These are phyloP conservation scores for Euzophera pinguis DNA, from an alignment of 2,888 invertebrate genomes.

Conservation along the genomic window DNA sequence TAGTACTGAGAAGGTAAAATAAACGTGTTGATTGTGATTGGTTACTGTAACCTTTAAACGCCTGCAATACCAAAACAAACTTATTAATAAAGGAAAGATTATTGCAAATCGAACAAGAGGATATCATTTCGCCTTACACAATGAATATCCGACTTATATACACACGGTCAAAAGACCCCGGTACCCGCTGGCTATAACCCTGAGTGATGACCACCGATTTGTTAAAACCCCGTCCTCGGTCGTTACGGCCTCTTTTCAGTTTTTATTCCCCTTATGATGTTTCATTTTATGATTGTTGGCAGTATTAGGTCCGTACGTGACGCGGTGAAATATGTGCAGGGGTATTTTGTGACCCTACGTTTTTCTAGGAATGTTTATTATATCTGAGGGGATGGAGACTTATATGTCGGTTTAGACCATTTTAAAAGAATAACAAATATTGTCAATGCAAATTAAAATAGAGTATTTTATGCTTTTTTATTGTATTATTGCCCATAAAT, in stretches of 20 bases:
- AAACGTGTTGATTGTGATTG: no score
- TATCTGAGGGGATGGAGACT: no score
- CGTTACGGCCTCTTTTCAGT: constrained; percentile 72
- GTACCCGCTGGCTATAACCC: constrained; percentile 59
- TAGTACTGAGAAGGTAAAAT: no score
- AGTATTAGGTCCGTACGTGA: constrained; percentile 60
- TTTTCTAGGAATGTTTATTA: constrained; percentile 17
- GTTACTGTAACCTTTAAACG: no score
- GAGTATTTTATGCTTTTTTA: no score
- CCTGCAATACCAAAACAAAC: no score
- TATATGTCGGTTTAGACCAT: no score
- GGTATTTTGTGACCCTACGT: constrained; percentile 29
- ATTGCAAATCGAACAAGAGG: constrained; percentile 64
- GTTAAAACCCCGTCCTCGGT: constrained; percentile 64
- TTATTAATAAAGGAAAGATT: constrained; percentile 26
- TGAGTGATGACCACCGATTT: constrained; percentile 76
- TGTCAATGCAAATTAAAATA: no score
- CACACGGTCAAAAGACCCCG: constrained; percentile 43
- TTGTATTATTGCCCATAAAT: no score
- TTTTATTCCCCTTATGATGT: constrained; percentile 74
- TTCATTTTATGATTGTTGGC: constrained; percentile 73
- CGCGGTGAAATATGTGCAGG: constrained; percentile 42
- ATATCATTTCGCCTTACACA: constrained; percentile 59
- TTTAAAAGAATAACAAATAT: no score
- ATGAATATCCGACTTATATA: constrained; percentile 62